Conservation (phyloP, 2,888 invertebrate genomes). For the Physocephala rufipes region DNA sequence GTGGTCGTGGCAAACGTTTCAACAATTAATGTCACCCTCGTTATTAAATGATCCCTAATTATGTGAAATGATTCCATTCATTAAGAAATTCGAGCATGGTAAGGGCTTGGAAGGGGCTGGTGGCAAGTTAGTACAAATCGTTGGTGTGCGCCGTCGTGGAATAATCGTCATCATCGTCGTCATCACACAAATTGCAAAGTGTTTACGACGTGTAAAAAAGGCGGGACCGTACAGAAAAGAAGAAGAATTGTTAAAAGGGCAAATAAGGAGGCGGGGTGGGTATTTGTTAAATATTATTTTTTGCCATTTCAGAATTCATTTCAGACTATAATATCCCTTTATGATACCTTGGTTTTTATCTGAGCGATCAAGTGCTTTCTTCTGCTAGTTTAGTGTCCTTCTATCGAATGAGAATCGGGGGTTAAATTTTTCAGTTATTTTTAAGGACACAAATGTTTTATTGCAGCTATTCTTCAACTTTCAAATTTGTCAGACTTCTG, state of each 20-base stretch:
- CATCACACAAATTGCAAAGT: conserved; percentile 44
- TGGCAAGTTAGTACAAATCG: too few species aligned
- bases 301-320: background rate
- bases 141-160: conserved; percentile 43
- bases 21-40: conserved; percentile 67
- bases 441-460: background rate
- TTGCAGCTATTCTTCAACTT: background rate
- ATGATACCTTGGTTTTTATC: conserved; percentile 18
- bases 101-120: too few species aligned
- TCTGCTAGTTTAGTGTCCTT: background rate
- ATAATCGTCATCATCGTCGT: conserved; percentile 23
- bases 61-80: conserved; percentile 64
- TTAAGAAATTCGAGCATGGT: too few species aligned
- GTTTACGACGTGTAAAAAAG: conserved; percentile 42
- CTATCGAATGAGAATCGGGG: background rate
- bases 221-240: background rate
- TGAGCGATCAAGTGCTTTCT: background rate
- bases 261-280: background rate
- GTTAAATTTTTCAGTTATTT: too few species aligned
- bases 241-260: background rate
- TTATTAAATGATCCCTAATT: conserved; percentile 67
- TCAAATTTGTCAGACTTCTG: background rate
- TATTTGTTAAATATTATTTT: background rate
- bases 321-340: conserved; percentile 16
- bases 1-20: conserved; percentile 43